phyloP scores from a whole-genome alignment of 1,140 invertebrate species.

The Drosophila trapezifrons region DNA sequence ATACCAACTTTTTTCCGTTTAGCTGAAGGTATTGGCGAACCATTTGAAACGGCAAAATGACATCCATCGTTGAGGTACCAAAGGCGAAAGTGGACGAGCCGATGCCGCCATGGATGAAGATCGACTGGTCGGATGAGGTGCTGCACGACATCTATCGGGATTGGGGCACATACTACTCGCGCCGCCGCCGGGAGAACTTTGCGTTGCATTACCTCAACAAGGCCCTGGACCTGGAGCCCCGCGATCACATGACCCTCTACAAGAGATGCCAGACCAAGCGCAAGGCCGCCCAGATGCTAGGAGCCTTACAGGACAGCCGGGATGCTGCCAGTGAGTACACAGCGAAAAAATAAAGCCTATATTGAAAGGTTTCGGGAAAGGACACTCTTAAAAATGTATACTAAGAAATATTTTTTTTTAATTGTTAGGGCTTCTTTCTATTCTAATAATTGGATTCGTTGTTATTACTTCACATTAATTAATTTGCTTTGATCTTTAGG shows the following conservation, averaged over 20 bases:
- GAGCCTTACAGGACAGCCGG: conserved; percentile 56
- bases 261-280: conserved; percentile 72
- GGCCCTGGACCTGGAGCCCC: conserved; percentile 52
- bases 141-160: conserved; percentile 68
- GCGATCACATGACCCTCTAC: conserved; percentile 64
- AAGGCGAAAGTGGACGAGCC: conserved; percentile 9
- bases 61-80: conserved; percentile 59
- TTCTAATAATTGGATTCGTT: no score
- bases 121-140: conserved; percentile 64
- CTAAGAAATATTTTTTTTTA: no score
- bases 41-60: conserved; percentile 32
- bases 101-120: conserved; percentile 52
- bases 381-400: no score
- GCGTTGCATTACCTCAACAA: conserved; percentile 69
- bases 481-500: no score
- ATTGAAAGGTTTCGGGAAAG: no score
- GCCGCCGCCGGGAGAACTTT: conserved; percentile 62
- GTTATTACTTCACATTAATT: no score
- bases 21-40: neutral
- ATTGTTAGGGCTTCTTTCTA: no score
- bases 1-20: neutral
- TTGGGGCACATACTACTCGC: conserved; percentile 75
- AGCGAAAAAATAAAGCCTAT: no score
- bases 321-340: conserved; percentile 56
- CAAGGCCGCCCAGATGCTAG: conserved; percentile 60